phyloP scores from a whole-genome alignment of 2,113 vertebrate genomes.

The Neodontobutis hainanensis region DNA sequence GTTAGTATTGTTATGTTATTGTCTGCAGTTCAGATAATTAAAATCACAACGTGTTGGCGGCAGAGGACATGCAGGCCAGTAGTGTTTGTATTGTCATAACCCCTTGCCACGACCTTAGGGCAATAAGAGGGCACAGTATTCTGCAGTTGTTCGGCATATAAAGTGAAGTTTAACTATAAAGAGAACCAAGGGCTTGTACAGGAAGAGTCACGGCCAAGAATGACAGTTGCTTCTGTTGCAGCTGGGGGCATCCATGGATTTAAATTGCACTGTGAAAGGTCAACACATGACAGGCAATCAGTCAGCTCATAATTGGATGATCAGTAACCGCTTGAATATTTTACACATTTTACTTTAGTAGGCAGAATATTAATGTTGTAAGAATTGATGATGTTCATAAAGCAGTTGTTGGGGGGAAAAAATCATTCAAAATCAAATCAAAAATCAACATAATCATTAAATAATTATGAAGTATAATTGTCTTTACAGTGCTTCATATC shows the following conservation, averaged over 20 bases:
- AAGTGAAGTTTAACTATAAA: conserved; percentile 82
- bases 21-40: too few species aligned
- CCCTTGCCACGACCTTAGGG: conserved; percentile 54
- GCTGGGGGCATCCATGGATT: conserved; percentile 80
- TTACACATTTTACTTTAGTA: conserved; percentile 18
- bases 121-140: conserved; percentile 39
- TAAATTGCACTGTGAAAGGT: conserved; percentile 76
- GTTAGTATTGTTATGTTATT: too few species aligned
- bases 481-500: neutral
- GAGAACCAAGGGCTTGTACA: conserved; percentile 65
- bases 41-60: neutral
- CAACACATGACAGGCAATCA: conserved; percentile 66
- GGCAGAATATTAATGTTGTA: conserved; percentile 13
- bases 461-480: too few species aligned
- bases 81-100: conserved; percentile 47
- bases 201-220: conserved; percentile 83
- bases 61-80: neutral
- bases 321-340: conserved; percentile 46
- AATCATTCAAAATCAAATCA: too few species aligned
- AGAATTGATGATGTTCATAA: too few species aligned
- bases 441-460: too few species aligned
- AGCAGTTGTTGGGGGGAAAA: too few species aligned
- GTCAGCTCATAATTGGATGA: conserved; percentile 59
- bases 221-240: conserved; percentile 88
- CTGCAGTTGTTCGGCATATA: conserved; percentile 90